phyloP scores from a whole-genome alignment of 2,113 vertebrate species.

The Aegotheles bennettii region DNA sequence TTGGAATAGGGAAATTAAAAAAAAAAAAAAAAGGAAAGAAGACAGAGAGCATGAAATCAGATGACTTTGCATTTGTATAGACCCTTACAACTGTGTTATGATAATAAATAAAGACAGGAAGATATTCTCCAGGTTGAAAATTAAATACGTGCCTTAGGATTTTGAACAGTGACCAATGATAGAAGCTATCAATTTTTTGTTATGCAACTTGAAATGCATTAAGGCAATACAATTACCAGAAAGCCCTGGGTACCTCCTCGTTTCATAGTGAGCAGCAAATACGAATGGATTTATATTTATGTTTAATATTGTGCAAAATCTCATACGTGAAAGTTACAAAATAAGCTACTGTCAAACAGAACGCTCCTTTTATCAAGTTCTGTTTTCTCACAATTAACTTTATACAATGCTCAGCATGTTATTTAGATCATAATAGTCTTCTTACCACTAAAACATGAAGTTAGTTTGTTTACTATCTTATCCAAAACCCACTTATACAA shows the following conservation, averaged over 20 bases:
- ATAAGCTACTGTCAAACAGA: neutral
- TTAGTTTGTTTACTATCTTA: neutral
- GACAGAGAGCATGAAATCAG: neutral
- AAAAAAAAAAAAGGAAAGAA: neutral
- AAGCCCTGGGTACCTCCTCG: neutral
- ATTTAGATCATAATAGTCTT: neutral
- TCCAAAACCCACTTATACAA: neutral
- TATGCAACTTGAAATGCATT: neutral
- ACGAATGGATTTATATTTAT: neutral
- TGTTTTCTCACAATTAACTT: neutral
- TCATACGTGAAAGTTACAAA: neutral
- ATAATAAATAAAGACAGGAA: neutral
- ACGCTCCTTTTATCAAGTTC: neutral
- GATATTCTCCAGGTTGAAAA: neutral
- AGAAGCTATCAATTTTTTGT: neutral
- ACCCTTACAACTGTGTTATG: neutral
- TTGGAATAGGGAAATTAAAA: neutral
- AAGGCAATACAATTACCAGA: neutral
- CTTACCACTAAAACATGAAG: neutral
- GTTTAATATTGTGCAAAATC: neutral
- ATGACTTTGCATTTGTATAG: neutral
- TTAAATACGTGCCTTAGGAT: neutral
- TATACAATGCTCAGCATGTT: neutral
- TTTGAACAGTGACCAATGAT: neutral
- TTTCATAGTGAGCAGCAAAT: neutral